Conservation (phyloP, 1,140 invertebrate genomes). For the Polyergus mexicanus region DNA sequence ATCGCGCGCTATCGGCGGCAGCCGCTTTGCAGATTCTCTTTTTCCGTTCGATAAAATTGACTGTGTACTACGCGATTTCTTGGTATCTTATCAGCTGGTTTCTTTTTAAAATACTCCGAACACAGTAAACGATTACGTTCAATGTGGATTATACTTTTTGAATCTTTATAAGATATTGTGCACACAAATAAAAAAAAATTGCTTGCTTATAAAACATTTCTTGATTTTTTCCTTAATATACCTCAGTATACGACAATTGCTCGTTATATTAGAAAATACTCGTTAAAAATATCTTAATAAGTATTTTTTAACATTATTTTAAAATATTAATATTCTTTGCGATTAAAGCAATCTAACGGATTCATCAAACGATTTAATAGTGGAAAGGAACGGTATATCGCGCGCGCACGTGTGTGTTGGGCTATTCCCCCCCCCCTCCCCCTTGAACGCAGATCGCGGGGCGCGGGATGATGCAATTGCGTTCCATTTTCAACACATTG, state of each 20-base stretch:
- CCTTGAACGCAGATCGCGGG: neutral
- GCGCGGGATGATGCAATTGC: neutral
- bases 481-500: slow-evolving; percentile 40
- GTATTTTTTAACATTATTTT: neutral
- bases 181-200: no score
- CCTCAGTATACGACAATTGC: neutral
- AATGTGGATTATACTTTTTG: neutral
- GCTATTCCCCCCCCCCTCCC: neutral
- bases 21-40: slow-evolving; percentile 52
- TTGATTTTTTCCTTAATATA: neutral
- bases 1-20: slow-evolving; percentile 53
- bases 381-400: neutral
- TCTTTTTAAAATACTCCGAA: neutral
- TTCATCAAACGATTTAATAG: neutral
- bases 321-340: neutral
- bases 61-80: slow-evolving; percentile 13
- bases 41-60: slow-evolving; percentile 21
- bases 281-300: no score
- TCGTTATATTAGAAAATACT: neutral
- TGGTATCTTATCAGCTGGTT: neutral
- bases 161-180: neutral
- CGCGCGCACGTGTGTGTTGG: neutral
- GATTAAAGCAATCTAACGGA: neutral
- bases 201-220: neutral
- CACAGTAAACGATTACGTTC: neutral